These are phyloP conservation scores for Hormiphora californensis DNA, from an alignment of 37 sponge, comb jelly and placozoan species.

Conservation along the genomic window DNA sequence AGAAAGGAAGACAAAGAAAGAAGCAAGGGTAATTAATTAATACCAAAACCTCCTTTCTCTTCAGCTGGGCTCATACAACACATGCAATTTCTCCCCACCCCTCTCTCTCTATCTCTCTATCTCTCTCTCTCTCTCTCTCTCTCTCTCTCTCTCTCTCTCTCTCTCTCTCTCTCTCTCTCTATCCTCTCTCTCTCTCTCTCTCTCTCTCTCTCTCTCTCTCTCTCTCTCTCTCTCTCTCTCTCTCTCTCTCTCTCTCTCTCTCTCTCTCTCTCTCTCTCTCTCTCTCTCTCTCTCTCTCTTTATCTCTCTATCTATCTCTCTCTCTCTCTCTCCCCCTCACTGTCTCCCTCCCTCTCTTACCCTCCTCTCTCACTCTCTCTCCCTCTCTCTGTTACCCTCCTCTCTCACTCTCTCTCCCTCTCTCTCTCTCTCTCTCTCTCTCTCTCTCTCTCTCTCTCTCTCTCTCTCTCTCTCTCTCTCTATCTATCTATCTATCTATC, in stretches of 20 bases:
- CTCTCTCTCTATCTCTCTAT: background rate
- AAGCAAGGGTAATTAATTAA: background rate
- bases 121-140: background rate
- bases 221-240: background rate
- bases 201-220: background rate
- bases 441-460: constrained; percentile 41
- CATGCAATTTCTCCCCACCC: background rate
- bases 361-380: background rate
- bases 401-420: constrained; percentile 31
- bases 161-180: background rate
- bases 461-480: constrained; percentile 41
- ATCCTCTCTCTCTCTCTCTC: background rate
- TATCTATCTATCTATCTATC: background rate
- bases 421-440: constrained; percentile 41
- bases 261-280: background rate
- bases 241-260: background rate
- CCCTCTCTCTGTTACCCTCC: background rate
- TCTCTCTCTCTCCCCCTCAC: background rate
- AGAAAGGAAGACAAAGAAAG: too few relatives aligned
- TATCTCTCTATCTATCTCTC: background rate
- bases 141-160: background rate
- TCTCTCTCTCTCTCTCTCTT: background rate
- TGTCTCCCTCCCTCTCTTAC: background rate
- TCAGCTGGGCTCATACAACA: too few relatives aligned
- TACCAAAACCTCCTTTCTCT: background rate